Conservation (phyloP, 2,888 invertebrate species). For the Aelia acuminata region DNA sequence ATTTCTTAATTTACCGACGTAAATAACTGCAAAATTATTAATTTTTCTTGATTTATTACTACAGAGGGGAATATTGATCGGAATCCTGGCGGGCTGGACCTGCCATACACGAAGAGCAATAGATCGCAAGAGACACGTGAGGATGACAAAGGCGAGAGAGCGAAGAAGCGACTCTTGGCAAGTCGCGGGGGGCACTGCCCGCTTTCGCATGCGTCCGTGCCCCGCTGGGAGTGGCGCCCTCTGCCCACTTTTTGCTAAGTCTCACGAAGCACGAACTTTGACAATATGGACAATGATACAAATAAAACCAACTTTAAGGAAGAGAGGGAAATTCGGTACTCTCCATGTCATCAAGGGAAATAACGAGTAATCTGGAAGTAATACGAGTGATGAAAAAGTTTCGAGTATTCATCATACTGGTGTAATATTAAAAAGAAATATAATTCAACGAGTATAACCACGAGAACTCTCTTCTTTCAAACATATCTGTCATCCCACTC, state of each 20-base stretch:
- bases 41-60: neutral
- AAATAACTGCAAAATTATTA: constrained; percentile 23
- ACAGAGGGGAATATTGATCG: neutral
- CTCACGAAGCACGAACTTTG: neutral
- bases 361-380: too few relatives aligned
- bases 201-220: constrained; percentile 43
- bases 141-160: neutral
- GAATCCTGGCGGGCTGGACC: neutral
- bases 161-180: constrained; percentile 17
- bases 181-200: constrained; percentile 30
- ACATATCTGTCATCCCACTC: too few relatives aligned
- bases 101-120: neutral
- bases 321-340: too few relatives aligned
- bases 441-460: too few relatives aligned
- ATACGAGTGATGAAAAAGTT: too few relatives aligned
- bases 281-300: neutral
- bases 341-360: too few relatives aligned
- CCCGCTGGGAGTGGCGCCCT: constrained; percentile 7
- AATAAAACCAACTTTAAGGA: too few relatives aligned
- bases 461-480: too few relatives aligned
- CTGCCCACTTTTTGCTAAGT: neutral
- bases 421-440: too few relatives aligned
- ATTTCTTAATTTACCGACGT: constrained; percentile 40
- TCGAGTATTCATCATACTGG: too few relatives aligned
- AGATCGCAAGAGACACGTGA: constrained; percentile 15